Percentiles rank a stretch among this genome's conserved stretches.
Conservation (phyloP, 2,113 vertebrate species). For the Athene noctua region DNA sequence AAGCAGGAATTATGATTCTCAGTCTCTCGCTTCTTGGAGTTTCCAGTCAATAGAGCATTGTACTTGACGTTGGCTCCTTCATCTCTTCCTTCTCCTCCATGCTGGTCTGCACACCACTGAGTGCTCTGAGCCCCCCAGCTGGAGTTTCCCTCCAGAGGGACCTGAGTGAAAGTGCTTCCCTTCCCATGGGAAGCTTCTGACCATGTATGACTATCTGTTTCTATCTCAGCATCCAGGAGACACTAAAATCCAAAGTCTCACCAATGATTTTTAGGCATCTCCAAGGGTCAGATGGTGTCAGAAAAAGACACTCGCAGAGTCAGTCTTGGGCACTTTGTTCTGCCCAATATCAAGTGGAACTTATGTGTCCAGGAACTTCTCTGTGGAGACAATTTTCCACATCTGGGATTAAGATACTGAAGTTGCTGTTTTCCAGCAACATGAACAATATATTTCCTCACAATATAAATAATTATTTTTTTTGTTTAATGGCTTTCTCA, state of each 20-base stretch:
- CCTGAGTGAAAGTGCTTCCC: background rate
- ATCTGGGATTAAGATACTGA: background rate
- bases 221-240: background rate
- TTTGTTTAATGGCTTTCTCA: background rate
- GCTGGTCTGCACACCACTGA: background rate
- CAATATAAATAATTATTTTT: background rate
- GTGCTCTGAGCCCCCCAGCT: background rate
- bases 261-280: background rate
- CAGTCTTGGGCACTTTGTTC: background rate
- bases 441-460: background rate
- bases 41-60: background rate
- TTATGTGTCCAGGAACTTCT: background rate
- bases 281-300: background rate
- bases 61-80: background rate
- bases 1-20: background rate
- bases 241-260: background rate
- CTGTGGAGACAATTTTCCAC: background rate
- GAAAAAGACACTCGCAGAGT: background rate
- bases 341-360: background rate
- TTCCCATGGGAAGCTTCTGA: background rate
- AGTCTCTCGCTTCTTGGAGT: background rate
- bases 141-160: background rate
- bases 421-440: background rate
- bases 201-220: background rate
- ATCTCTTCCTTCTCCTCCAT: background rate